phyloP scores from a whole-genome alignment of 2,797 vertebrate species.

The Enteromius radiatus region DNA sequence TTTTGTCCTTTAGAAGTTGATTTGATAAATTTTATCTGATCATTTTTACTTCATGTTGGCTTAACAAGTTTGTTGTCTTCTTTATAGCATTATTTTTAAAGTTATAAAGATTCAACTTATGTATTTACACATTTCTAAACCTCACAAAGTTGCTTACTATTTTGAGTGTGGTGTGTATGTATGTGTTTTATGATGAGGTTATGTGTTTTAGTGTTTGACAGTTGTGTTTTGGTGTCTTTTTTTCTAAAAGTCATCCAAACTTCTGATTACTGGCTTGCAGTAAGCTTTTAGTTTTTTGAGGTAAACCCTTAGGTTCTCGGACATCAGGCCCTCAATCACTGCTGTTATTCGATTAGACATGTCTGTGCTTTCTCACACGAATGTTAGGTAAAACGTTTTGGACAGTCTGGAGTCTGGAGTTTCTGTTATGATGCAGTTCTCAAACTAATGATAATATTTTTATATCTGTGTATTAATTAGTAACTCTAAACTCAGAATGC shows the following conservation, averaged over 20 bases:
- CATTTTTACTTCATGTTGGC: background rate
- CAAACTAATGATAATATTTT: background rate
- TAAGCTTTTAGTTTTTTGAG: background rate
- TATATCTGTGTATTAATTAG: background rate
- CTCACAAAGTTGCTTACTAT: background rate
- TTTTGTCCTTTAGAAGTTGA: background rate
- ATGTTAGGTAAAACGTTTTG: constrained; percentile 21
- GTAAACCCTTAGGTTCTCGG: background rate
- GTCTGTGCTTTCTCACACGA: background rate
- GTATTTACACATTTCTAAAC: background rate
- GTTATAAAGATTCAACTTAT: background rate
- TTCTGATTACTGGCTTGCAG: background rate
- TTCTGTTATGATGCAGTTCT: background rate
- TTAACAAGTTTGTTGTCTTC: background rate
- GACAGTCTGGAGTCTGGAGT: background rate
- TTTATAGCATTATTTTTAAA: background rate
- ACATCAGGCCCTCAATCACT: constrained; percentile 20
- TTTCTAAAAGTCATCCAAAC: background rate
- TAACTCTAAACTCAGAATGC: constrained; percentile 2
- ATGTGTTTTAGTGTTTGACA: background rate
- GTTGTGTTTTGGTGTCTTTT: background rate
- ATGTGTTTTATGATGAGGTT: background rate
- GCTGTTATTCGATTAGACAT: constrained; percentile 12
- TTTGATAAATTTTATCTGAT: background rate
- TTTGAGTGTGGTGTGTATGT: background rate